These are phyloP conservation scores for Heliornis fulica DNA, from an alignment of 2,113 vertebrate species.

Conservation along the genomic window DNA sequence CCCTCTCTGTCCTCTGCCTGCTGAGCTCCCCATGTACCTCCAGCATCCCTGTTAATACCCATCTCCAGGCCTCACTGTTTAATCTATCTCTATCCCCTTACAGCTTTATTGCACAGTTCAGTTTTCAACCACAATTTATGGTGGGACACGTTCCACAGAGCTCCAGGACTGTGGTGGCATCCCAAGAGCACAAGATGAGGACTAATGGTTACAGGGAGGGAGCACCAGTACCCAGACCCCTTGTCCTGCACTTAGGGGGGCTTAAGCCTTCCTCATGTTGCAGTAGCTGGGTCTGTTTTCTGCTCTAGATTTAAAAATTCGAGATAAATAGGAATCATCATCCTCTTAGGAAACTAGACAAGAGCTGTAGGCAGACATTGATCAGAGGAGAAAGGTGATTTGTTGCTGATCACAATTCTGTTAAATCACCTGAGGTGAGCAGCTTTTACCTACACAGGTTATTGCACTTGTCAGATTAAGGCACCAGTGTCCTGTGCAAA, in stretches of 20 bases:
- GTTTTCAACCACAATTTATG: background rate
- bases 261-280: background rate
- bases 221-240: background rate
- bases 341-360: background rate
- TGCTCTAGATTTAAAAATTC: background rate
- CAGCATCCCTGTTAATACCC: accelerated
- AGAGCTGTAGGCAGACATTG: background rate
- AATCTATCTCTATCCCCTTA: background rate
- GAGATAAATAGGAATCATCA: background rate
- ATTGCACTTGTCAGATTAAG: background rate
- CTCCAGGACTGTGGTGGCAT: background rate
- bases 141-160: accelerated
- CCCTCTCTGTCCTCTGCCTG: background rate
- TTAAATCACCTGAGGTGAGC: background rate
- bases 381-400: slow-evolving; percentile 3
- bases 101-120: background rate
- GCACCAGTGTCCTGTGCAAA: background rate
- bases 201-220: background rate
- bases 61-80: accelerated
- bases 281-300: background rate
- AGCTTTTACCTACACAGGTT: background rate
- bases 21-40: accelerated
- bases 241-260: background rate
- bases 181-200: background rate
- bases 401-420: background rate